Percentiles rank a stretch among this genome's conserved stretches.
These are phyloP conservation scores for Pholis gunnellus DNA, from an alignment of 2,113 vertebrate species.

Conservation along the genomic window DNA sequence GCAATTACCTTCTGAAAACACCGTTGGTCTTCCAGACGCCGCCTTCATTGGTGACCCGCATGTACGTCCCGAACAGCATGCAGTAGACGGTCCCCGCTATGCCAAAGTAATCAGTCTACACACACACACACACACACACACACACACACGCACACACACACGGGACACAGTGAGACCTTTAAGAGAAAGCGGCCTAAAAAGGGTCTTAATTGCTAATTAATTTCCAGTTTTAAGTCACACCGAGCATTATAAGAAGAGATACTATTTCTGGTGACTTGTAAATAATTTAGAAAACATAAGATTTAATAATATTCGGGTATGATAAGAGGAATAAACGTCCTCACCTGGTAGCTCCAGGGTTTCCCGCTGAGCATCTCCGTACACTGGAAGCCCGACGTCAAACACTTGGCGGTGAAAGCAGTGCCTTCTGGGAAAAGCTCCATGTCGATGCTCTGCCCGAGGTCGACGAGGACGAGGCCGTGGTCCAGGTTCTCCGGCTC, in stretches of 20 bases:
- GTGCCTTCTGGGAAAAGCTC: slow-evolving; percentile 90
- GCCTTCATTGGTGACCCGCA: slow-evolving; percentile 87
- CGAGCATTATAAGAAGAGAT: no score
- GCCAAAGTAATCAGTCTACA: slow-evolving; percentile 94
- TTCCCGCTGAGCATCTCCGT: slow-evolving; percentile 92
- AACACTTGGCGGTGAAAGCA: slow-evolving; percentile 88
- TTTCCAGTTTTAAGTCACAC: no score
- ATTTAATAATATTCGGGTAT: no score
- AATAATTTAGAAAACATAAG: no score
- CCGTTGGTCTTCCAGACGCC: slow-evolving; percentile 90
- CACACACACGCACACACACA: background rate
- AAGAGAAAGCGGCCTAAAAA: background rate
- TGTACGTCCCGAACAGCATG: slow-evolving; percentile 95
- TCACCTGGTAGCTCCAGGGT: slow-evolving; percentile 96
- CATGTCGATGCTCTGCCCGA: slow-evolving; percentile 97
- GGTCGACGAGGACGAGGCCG: slow-evolving; percentile 91
- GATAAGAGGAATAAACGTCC: no score
- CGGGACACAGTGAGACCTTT: background rate
- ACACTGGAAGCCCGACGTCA: slow-evolving; percentile 96
- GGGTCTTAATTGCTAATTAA: no score
- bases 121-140: background rate
- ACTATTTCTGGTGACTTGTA: no score
- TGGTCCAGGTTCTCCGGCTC: slow-evolving; percentile 85
- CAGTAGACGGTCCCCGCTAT: slow-evolving; percentile 93
- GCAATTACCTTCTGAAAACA: slow-evolving; percentile 87